Evolutionary conservation across 2,888 invertebrate species (phyloP).

Genomic region (Arge pagana): DNA sequence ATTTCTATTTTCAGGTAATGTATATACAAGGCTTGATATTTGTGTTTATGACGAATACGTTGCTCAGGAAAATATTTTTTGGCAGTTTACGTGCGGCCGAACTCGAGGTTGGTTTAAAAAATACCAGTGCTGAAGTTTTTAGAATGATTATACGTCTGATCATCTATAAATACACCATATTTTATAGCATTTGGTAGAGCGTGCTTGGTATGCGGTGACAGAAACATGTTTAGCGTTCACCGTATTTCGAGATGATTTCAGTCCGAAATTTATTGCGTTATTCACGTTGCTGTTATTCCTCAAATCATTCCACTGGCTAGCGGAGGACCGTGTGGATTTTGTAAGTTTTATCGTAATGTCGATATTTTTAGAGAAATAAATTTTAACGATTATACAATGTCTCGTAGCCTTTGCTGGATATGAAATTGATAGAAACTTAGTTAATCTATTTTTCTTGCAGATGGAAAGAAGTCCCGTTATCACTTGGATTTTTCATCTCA

Average conservation of each 20-base stretch:
- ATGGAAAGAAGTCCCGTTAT: conserved; percentile 99
- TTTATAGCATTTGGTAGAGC: conserved; percentile 91
- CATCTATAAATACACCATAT: conserved; percentile 26
- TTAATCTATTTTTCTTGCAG: conserved; percentile 61
- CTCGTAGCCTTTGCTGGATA: neutral
- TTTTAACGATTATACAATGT: conserved; percentile 5
- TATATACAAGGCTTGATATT: conserved; percentile 95
- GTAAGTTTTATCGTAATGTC: conserved; percentile 66
- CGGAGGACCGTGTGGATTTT: conserved; percentile 98
- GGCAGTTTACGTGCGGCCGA: conserved; percentile 94
- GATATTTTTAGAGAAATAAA: neutral
- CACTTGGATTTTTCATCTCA: conserved; percentile 90
- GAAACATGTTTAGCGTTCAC: conserved; percentile 99
- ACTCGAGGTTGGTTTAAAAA: conserved; percentile 77
- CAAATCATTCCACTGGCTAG: conserved; percentile 99
- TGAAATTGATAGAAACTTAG: conserved; percentile 4
- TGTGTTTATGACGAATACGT: conserved; percentile 89
- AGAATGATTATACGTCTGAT: conserved; percentile 3
- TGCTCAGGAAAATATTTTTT: conserved; percentile 91
- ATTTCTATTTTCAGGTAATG: conserved; percentile 89
- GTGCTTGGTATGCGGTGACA: conserved; percentile 99
- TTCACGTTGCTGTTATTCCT: conserved; percentile 95
- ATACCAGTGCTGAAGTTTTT: neutral
- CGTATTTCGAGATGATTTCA: conserved; percentile 98
- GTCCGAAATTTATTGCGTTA: conserved; percentile 95